These are phyloP conservation scores for Grallaria varia DNA, from an alignment of 2,113 vertebrate genomes.

Conservation along the genomic window DNA sequence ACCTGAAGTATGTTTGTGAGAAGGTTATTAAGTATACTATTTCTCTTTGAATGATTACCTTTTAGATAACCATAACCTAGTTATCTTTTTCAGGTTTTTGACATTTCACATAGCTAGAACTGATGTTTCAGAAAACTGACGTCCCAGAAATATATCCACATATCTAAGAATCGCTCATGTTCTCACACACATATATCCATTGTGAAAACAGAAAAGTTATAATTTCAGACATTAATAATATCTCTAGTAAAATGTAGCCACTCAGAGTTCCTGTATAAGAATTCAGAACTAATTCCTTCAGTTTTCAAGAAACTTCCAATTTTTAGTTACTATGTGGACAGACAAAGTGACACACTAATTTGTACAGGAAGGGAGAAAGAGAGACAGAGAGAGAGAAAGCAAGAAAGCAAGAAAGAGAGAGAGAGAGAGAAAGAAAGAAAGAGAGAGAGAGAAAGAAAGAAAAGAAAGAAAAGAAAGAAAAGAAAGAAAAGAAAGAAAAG, in stretches of 20 bases:
- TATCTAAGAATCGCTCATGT: neutral
- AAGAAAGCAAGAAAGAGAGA: rapidly evolving
- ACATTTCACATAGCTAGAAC: neutral
- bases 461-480: rapidly evolving
- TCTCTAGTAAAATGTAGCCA: neutral
- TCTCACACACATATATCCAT: neutral
- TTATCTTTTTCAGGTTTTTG: neutral
- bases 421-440: rapidly evolving
- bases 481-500: rapidly evolving
- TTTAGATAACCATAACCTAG: neutral
- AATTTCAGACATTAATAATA: neutral
- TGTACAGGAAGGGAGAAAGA: no score
- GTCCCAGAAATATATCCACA: neutral
- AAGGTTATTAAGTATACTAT: neutral
- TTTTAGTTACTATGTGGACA: neutral
- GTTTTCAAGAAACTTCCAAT: neutral
- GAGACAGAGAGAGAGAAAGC: rapidly evolving
- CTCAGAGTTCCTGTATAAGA: neutral
- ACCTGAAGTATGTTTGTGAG: neutral
- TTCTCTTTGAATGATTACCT: neutral
- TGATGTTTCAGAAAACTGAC: neutral
- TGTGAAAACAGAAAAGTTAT: neutral
- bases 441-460: rapidly evolving
- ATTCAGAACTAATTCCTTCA: neutral
- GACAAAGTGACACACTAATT: no score